phyloP scores from a whole-genome alignment of 2,113 vertebrate species.

The Silurus glanis region DNA sequence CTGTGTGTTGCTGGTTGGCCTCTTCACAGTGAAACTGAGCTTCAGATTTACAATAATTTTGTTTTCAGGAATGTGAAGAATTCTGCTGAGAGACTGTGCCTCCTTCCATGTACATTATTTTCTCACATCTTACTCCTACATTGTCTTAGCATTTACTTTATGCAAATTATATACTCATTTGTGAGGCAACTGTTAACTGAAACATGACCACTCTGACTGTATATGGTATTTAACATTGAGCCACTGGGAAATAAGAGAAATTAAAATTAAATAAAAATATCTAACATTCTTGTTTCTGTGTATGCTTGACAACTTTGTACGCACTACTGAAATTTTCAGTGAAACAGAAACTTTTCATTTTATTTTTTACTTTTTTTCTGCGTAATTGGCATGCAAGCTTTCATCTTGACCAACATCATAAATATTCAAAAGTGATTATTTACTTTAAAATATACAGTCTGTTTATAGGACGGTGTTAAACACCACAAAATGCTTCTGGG shows the following conservation, averaged over 20 bases:
- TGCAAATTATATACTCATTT: conserved; percentile 68
- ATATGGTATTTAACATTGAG: conserved; percentile 83
- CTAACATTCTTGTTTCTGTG: conserved; percentile 73
- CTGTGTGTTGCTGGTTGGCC: conserved; percentile 83
- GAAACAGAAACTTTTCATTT: not conserved
- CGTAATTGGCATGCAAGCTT: conserved; percentile 17
- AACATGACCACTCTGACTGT: conserved; percentile 79
- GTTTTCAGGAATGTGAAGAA: conserved; percentile 78
- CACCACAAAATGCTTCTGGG: not conserved
- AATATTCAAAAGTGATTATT: not conserved
- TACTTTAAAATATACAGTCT: conserved; percentile 4
- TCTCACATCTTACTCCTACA: conserved; percentile 62
- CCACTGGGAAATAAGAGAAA: conserved; percentile 67
- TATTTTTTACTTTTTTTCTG: not conserved
- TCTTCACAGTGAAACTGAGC: conserved; percentile 82
- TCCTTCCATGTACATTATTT: conserved; percentile 80
- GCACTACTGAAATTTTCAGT: not conserved
- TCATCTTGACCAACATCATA: not conserved
- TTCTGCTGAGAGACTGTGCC: conserved; percentile 80
- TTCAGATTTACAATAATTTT: conserved; percentile 75
- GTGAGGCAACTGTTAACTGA: conserved; percentile 82
- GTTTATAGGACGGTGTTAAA: not conserved
- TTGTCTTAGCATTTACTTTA: conserved; percentile 67
- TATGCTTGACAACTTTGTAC: conserved; percentile 32
- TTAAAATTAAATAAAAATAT: conserved; percentile 75